phyloP scores from a whole-genome alignment of 37 sponge, comb jelly and placozoan genomes.

The Mnemiopsis leidyi region DNA sequence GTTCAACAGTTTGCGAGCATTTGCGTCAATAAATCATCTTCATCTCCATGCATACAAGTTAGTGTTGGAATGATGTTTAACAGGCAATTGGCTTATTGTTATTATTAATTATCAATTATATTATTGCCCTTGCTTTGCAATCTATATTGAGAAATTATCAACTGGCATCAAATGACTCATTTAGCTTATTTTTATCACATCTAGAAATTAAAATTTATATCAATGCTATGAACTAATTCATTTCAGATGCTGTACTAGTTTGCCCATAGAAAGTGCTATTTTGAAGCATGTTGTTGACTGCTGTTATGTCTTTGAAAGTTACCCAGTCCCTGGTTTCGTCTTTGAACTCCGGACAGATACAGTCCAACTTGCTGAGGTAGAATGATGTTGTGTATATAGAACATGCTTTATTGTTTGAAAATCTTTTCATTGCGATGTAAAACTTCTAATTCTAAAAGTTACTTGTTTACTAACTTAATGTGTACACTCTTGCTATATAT shows the following conservation, averaged over 20 bases:
- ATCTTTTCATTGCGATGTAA: background rate
- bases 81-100: no score
- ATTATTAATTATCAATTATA: no score
- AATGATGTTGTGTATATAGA: background rate
- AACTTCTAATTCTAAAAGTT: no score
- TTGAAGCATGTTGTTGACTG: background rate
- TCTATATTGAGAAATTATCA: no score
- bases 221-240: no score
- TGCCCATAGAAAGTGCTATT: constrained; percentile 15
- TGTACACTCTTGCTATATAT: no score
- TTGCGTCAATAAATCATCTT: constrained; percentile 10
- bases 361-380: constrained; percentile 11
- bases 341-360: background rate
- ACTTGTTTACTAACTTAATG: no score
- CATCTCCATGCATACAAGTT: constrained; percentile 48
- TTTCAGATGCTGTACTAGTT: background rate
- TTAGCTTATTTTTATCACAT: no score
- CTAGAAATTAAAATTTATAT: no score
- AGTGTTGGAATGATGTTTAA: background rate
- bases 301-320: background rate
- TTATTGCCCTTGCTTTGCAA: no score
- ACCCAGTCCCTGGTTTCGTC: constrained; percentile 39
- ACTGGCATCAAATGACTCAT: no score
- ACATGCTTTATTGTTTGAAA: background rate
- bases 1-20: constrained; percentile 27